Evolutionary conservation across 2,888 invertebrate genomes (phyloP).

Genomic region (Catotricha subobsoleta): DNA sequence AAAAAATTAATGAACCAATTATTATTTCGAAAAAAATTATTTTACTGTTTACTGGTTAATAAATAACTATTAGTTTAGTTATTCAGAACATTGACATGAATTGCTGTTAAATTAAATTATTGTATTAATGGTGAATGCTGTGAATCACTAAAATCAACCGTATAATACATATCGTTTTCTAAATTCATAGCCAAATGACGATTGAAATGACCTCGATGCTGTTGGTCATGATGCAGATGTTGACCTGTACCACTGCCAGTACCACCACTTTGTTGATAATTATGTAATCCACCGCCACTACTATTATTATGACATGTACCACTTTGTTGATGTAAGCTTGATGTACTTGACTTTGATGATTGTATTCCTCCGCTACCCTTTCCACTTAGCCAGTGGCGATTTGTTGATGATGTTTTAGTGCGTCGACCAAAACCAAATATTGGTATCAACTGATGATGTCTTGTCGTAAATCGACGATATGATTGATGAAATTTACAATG

Average conservation of each 20-base stretch:
- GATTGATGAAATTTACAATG: conserved; percentile 65
- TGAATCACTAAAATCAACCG: conserved; percentile 58
- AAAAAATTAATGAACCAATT: no score
- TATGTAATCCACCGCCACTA: neutral
- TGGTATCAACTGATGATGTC: conserved; percentile 34
- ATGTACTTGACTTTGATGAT: conserved; percentile 3
- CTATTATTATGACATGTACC: neutral
- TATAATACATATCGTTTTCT: conserved; percentile 59
- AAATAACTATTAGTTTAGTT: no score
- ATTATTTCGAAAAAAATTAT: no score
- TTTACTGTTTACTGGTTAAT: no score
- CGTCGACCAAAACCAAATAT: conserved; percentile 27
- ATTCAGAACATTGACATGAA: no score
- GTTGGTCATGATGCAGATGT: conserved; percentile 14
- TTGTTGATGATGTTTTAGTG: conserved; percentile 23
- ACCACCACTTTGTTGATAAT: conserved; percentile 7
- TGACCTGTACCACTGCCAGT: conserved; percentile 12
- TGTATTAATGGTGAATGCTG: conserved; percentile 58
- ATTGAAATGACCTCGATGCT: conserved; percentile 21
- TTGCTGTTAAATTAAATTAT: conserved; percentile 32
- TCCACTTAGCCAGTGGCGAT: conserved; percentile 40
- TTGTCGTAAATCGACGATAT: conserved; percentile 44
- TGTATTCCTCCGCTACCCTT: conserved; percentile 19
- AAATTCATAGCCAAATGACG: conserved; percentile 39
- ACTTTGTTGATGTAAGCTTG: conserved; percentile 2